These are phyloP conservation scores for Himalopsyche anomala DNA, from an alignment of 2,888 invertebrate species.

Conservation along the genomic window DNA sequence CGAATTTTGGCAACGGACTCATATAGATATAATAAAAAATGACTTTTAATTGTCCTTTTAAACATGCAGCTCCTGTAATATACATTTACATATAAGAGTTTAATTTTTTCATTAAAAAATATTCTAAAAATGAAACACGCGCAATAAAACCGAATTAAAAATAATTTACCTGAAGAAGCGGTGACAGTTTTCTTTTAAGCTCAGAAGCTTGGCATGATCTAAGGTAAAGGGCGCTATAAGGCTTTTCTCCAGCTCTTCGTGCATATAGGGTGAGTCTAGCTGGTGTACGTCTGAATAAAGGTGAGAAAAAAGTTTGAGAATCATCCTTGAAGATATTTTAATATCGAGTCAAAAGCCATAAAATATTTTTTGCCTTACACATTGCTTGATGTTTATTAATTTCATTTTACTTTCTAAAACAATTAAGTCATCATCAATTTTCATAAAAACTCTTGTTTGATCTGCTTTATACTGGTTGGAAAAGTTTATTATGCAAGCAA, in stretches of 20 bases:
- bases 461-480: too few species aligned
- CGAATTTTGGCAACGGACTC: background rate
- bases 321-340: too few species aligned
- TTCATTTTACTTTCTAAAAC: too few species aligned
- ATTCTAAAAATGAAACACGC: background rate
- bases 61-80: too few species aligned
- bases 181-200: conserved; percentile 80
- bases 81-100: too few species aligned
- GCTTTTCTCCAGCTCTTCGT: conserved; percentile 80
- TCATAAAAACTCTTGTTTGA: too few species aligned
- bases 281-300: conserved; percentile 73
- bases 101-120: conserved; percentile 29
- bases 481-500: too few species aligned
- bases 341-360: too few species aligned
- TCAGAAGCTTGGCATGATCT: conserved; percentile 82
- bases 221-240: conserved; percentile 90
- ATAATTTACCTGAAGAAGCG: conserved; percentile 74
- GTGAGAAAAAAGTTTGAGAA: background rate
- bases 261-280: conserved; percentile 91
- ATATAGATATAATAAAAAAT: conserved; percentile 54
- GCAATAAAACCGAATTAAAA: conserved; percentile 66
- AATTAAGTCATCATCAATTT: too few species aligned
- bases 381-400: too few species aligned
- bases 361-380: too few species aligned
- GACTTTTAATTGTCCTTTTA: too few species aligned